Base-by-base conservation (phyloP, 2,113 vertebrate genomes). In the Rhagologus leucostigma region DNA sequence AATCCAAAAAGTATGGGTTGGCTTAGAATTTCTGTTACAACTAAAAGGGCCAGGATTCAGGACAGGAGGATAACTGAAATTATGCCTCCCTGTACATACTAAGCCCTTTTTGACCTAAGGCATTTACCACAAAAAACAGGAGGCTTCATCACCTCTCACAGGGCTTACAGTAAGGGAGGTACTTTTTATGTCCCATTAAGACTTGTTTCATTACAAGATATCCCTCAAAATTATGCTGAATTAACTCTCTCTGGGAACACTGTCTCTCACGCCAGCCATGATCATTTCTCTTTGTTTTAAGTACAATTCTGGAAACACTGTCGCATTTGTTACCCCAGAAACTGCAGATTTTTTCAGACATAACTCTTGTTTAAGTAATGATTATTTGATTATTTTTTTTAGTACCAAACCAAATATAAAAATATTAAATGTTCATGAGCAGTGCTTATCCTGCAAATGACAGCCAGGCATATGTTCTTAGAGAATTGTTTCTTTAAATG, bases 1-100 rank as follows among this genome's bases (percentile, higher is more conserved):
- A 93, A 94, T 95, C 90, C 71, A 92, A 77, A 96, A 96, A 81
- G 67, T 91, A 93, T 90, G 87, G 86, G 39, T 70, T 93, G 70
- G 70, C 85, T 95, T 90, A 71, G 69, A 86, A 92, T 79, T 90
- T 95, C 60, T 89, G 83, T 83, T 93, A 64, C 33, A 80, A 52
- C 74, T 76, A 79, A 95, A 89, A 86, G 33, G 18, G 42, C 47
- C 52, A 71, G 85, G 64, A 94, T 71, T 81, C 63, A 46, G 90
- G 53, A 82, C 32, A 79, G 76, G 3, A 92, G 76, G 73, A 93
- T 70, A 90, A 90, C 47, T 86, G 69, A 93, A 94, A 92, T 93
- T 90, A 89, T 78, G 47, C 30, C 32, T 93, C 41, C 67, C 57
- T 78, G 57, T 84, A 84, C 57, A 55, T 37, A 56, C 29, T 90